These are phyloP conservation scores for Dicroscelio sp. DNA, from an alignment of 2,888 invertebrate genomes.

Conservation along the genomic window DNA sequence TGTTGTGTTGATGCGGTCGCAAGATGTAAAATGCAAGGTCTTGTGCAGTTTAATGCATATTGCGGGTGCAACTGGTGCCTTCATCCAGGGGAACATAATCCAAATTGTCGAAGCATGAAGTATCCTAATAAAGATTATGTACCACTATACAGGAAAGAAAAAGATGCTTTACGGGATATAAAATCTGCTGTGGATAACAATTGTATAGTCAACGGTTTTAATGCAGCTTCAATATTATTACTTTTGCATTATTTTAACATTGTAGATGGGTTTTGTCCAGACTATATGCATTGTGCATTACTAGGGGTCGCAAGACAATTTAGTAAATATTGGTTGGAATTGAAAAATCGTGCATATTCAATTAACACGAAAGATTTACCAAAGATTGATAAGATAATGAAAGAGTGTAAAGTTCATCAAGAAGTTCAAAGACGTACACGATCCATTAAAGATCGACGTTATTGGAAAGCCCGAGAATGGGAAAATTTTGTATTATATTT, in stretches of 20 bases:
- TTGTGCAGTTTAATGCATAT: not conserved
- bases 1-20: not conserved
- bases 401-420: not conserved
- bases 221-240: not conserved
- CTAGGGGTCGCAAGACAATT: slow-evolving; percentile 21
- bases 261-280: not conserved
- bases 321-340: not conserved
- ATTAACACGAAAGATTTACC: not conserved
- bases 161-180: not conserved
- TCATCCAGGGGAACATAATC: not conserved
- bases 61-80: no score
- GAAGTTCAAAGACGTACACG: not conserved
- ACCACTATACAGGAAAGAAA: not conserved
- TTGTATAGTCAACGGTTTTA: not conserved
- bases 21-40: not conserved
- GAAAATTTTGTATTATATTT: slow-evolving; percentile 25
- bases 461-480: slow-evolving; percentile 48
- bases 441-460: not conserved
- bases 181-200: not conserved
- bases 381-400: slow-evolving; percentile 13
- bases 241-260: not conserved
- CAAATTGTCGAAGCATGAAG: not conserved
- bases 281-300: not conserved
- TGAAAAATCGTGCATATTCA: not conserved
- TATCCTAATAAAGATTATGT: not conserved